These are phyloP conservation scores for Apostichopus japonicus DNA, from an alignment of 35 echinoderm and acorn worm species.

Conservation along the genomic window DNA sequence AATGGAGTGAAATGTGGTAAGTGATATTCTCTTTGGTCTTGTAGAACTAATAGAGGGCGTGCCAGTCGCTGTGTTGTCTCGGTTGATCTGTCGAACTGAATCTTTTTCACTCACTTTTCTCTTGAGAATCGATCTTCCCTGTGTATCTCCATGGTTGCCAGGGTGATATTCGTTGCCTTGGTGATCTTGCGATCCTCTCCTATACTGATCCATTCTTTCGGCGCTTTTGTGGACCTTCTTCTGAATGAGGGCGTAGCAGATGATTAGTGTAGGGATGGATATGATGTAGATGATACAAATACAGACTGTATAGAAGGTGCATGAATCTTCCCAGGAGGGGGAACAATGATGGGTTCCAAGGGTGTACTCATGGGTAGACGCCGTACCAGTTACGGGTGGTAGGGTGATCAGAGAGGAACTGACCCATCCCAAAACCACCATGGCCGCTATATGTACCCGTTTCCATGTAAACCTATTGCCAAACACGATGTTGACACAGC, in stretches of 20 bases:
- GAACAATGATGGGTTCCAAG: conserved; percentile 24
- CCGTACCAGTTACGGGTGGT: neutral
- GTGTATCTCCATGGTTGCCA: neutral
- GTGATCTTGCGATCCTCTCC: neutral
- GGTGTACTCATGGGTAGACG: neutral
- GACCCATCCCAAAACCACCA: neutral
- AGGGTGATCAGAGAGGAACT: neutral
- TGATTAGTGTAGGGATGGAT: conserved; percentile 6
- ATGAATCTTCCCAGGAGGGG: conserved; percentile 22
- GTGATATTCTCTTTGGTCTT: neutral
- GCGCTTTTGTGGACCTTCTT: neutral
- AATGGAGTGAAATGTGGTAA: neutral
- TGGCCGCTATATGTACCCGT: neutral
- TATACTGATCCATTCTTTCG: neutral
- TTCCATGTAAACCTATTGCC: neutral
- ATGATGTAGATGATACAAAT: neutral
- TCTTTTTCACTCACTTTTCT: too few relatives aligned
- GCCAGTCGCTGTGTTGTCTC: neutral
- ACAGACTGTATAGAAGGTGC: neutral
- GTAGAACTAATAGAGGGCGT: neutral
- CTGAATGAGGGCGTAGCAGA: conserved; percentile 31
- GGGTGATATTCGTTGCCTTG: neutral
- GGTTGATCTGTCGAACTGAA: too few relatives aligned
- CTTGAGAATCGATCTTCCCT: neutral
- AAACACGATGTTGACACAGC: neutral